These are phyloP conservation scores for Gallinago paraguaiae DNA, from an alignment of 2,113 vertebrate genomes.

Conservation along the genomic window DNA sequence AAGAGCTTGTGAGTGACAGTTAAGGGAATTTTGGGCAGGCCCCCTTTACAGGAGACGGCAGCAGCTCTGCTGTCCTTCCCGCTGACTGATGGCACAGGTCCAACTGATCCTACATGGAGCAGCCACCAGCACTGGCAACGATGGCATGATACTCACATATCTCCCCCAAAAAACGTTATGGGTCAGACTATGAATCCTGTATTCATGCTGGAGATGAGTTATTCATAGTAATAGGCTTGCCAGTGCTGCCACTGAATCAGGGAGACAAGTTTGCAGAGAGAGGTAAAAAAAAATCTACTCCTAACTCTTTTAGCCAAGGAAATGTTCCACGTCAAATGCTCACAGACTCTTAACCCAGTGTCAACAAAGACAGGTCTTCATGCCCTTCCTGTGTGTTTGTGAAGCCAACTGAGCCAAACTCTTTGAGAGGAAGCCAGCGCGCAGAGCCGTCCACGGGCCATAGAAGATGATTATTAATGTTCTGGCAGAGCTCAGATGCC, in stretches of 20 bases:
- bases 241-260: not conserved
- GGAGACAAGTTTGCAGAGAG: not conserved
- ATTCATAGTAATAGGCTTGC: not conserved
- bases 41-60: not conserved
- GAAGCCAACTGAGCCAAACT: not conserved
- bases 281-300: not conserved
- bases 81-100: not conserved
- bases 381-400: not conserved
- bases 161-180: not conserved
- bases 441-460: not conserved
- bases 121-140: not conserved
- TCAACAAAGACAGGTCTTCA: not conserved
- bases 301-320: not conserved
- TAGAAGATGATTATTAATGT: not conserved
- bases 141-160: not conserved
- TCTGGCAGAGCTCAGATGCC: not conserved
- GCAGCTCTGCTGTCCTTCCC: not conserved
- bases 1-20: not conserved
- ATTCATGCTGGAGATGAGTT: not conserved
- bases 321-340: not conserved
- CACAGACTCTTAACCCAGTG: not conserved
- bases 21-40: not conserved
- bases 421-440: not conserved
- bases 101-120: not conserved
- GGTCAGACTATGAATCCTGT: not conserved